phyloP scores from a whole-genome alignment of 2,888 invertebrate species.

The Ennomos quercinarius region DNA sequence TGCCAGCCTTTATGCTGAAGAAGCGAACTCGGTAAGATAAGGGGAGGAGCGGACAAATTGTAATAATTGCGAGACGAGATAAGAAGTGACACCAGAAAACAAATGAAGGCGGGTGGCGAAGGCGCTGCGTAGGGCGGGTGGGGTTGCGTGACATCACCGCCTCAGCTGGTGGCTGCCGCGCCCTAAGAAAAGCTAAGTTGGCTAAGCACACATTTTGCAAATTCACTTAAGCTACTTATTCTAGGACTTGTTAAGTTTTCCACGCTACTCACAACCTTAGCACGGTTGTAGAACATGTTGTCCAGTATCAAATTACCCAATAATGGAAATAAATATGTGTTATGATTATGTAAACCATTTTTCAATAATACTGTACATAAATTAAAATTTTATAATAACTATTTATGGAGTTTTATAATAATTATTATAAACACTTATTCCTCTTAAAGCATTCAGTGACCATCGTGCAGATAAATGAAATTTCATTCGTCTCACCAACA shows the following conservation, averaged over 20 bases:
- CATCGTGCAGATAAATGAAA: slow-evolving; percentile 43
- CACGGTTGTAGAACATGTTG: no score
- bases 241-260: slow-evolving; percentile 14
- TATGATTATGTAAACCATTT: no score
- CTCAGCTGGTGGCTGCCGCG: slow-evolving; percentile 51
- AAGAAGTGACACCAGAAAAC: slow-evolving; percentile 85
- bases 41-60: slow-evolving; percentile 85
- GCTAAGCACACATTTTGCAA: slow-evolving; percentile 49
- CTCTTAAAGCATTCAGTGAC: slow-evolving; percentile 8
- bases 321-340: no score
- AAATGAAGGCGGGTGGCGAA: slow-evolving; percentile 78
- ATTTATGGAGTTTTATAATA: no score
- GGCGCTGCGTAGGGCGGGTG: slow-evolving; percentile 43
- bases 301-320: no score
- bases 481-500: slow-evolving; percentile 57
- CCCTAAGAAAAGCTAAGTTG: slow-evolving; percentile 51
- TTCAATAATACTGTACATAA: no score
- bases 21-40: slow-evolving; percentile 81
- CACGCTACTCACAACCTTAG: no score
- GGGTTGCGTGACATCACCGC: slow-evolving; percentile 70
- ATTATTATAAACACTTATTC: background rate
- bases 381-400: no score
- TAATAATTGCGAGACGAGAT: slow-evolving; percentile 85
- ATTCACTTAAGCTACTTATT: slow-evolving; percentile 38
- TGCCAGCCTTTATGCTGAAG: slow-evolving; percentile 80